phyloP scores from a whole-genome alignment of 1,140 invertebrate species.

The Formica exsecta region DNA sequence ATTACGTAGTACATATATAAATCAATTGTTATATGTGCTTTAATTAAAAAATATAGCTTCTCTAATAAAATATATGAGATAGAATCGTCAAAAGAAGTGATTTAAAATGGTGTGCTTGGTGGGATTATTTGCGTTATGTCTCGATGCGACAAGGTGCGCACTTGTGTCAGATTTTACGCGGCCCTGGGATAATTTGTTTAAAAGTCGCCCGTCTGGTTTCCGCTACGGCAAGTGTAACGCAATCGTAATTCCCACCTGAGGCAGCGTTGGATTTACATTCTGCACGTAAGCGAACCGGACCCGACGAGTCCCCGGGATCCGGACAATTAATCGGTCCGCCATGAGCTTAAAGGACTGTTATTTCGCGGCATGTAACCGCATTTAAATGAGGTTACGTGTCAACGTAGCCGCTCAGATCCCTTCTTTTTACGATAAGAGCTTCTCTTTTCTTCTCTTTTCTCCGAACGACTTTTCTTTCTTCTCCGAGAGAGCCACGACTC shows the following conservation, averaged over 20 bases:
- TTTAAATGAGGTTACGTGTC: conserved; percentile 72
- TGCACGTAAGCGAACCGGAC: conserved; percentile 51
- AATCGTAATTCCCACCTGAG: conserved; percentile 73
- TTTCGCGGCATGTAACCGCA: conserved; percentile 68
- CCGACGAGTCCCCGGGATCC: conserved; percentile 22
- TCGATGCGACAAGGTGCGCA: background rate
- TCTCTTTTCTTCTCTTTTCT: conserved; percentile 17
- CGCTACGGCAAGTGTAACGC: conserved; percentile 48
- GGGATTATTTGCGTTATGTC: conserved; percentile 24
- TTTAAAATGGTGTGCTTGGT: background rate
- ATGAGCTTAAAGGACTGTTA: conserved; percentile 70
- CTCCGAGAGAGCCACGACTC: conserved; percentile 22
- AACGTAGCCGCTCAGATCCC: conserved; percentile 16
- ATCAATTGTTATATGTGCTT: background rate
- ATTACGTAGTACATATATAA: background rate
- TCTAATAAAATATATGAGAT: background rate
- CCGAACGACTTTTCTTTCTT: conserved; percentile 55
- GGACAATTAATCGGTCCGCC: conserved; percentile 70
- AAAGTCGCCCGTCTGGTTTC: conserved; percentile 63
- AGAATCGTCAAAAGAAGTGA: background rate
- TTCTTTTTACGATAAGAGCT: conserved; percentile 51
- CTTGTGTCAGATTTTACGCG: conserved; percentile 52
- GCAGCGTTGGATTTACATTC: conserved; percentile 70
- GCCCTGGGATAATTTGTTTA: conserved; percentile 39
- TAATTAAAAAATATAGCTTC: background rate